A percentile compares a stretch with the other conserved stretches of the same genome.
phyloP scores from a whole-genome alignment of 2,113 vertebrate genomes.

The Galemys pyrenaicus region DNA sequence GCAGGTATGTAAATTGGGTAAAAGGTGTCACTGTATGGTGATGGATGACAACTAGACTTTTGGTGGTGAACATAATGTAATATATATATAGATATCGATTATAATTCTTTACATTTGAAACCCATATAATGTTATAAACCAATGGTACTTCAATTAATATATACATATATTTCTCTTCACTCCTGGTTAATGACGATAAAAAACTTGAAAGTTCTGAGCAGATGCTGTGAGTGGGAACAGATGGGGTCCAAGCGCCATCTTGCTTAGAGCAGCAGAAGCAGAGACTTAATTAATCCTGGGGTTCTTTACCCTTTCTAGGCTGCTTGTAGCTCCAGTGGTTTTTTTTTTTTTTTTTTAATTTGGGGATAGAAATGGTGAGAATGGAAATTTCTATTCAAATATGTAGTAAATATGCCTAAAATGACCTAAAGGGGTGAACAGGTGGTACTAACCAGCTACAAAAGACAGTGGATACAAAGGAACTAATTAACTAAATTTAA shows the following conservation, averaged over 20 bases:
- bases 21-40: not conserved
- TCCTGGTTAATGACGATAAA: not conserved
- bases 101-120: not conserved
- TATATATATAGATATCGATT: not conserved
- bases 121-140: not conserved
- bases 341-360: not conserved
- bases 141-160: not conserved
- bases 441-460: not conserved
- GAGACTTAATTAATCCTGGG: not conserved
- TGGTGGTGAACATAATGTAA: not conserved
- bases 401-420: not conserved
- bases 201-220: constrained; percentile 1
- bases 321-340: not conserved
- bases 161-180: not conserved
- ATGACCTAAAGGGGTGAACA: not conserved
- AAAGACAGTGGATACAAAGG: not conserved
- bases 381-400: constrained; percentile 22
- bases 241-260: too few relatives aligned
- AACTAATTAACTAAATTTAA: not conserved
- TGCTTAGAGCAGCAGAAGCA: not conserved
- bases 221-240: not conserved
- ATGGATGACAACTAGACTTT: not conserved
- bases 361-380: not conserved
- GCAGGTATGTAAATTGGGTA: not conserved
- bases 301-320: not conserved